Evolutionary conservation across 2,888 invertebrate genomes (phyloP).

Genomic region (Pseudococcus jackbeardsleyi): DNA sequence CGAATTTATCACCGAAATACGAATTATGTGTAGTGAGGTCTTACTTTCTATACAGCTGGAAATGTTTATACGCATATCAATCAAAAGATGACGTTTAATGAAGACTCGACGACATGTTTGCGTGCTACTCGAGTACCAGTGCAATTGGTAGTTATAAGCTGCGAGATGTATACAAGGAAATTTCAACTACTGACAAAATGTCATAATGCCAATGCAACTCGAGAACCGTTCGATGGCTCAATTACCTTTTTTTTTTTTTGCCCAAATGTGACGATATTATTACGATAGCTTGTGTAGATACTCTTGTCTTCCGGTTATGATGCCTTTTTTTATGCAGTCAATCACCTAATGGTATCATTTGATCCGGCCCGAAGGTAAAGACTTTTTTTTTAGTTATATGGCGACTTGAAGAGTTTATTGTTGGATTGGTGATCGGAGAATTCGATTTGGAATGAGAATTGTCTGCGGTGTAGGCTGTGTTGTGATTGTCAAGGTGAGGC

Average conservation of each 20-base stretch:
- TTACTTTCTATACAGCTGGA: neutral
- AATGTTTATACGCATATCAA: conserved; percentile 45
- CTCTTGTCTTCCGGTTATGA: neutral
- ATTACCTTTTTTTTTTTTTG: conserved; percentile 1
- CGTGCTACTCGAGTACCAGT: neutral
- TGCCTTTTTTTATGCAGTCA: neutral
- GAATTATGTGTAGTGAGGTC: neutral
- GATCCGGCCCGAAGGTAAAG: neutral
- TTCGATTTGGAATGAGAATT: conserved; percentile 10
- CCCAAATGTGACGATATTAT: neutral
- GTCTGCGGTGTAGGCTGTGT: neutral
- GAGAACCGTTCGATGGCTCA: conserved; percentile 12
- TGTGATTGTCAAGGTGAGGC: neutral
- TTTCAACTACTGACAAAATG: conserved; percentile 45
- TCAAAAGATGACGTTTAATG: conserved; percentile 24
- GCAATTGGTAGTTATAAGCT: neutral
- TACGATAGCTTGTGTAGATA: neutral
- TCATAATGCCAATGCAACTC: neutral
- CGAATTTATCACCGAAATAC: neutral
- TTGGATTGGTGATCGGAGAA: neutral
- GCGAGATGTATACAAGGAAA: conserved; percentile 20
- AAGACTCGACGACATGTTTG: conserved; percentile 5
- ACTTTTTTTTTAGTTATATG: neutral
- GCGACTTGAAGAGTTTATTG: neutral
- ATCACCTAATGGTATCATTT: conserved; percentile 4